Evolutionary conservation across 2,888 invertebrate species (phyloP).

Genomic region (Lissonota sp.): DNA sequence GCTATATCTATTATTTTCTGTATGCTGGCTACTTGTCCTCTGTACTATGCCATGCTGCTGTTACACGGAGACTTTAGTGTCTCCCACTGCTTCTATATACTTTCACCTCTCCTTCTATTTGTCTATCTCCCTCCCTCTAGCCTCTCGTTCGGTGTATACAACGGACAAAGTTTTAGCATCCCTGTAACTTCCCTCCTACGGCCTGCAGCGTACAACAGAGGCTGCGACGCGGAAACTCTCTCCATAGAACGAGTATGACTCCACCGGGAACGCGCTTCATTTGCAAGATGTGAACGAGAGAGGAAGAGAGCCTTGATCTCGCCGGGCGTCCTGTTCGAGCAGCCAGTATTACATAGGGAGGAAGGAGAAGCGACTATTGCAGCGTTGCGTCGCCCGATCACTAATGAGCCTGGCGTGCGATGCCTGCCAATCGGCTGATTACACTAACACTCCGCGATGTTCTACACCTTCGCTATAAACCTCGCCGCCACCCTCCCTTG

Average conservation of each 20-base stretch:
- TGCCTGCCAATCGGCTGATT: constrained; percentile 70
- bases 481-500: constrained; percentile 18
- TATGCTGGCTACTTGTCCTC: neutral
- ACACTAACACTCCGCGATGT: constrained; percentile 59
- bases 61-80: constrained; percentile 11
- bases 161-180: constrained; percentile 59
- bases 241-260: constrained; percentile 5
- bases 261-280: constrained; percentile 44
- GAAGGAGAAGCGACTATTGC: neutral
- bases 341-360: constrained; percentile 1
- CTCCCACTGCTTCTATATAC: constrained; percentile 5
- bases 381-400: constrained; percentile 60
- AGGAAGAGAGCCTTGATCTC: constrained; percentile 21
- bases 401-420: constrained; percentile 68
- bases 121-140: constrained; percentile 7
- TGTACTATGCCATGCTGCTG: constrained; percentile 5
- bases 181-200: constrained; percentile 2
- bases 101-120: constrained; percentile 23
- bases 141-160: constrained; percentile 42
- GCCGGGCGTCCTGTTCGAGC: neutral
- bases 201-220: constrained; percentile 30
- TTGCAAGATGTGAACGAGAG: constrained; percentile 44
- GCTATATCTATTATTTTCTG: constrained; percentile 26
- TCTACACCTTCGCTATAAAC: constrained; percentile 36
- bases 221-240: constrained; percentile 27